Conservation (phyloP, 1,140 invertebrate species). For the Lepidotrigona ventralis region DNA sequence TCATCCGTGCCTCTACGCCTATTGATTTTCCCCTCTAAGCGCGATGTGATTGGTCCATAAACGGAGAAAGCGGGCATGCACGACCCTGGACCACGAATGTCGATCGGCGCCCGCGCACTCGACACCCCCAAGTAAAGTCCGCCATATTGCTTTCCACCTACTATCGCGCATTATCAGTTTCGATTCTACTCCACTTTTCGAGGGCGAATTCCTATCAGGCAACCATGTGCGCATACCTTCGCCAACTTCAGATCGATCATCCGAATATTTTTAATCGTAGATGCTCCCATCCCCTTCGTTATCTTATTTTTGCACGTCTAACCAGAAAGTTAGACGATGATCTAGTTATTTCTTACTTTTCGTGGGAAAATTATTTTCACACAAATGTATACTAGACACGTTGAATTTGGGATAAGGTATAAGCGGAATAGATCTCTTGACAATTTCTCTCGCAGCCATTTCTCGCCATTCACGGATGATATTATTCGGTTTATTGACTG, state of each 20-base stretch:
- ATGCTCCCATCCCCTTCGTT: background rate
- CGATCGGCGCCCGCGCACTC: conserved; percentile 55
- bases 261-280: background rate
- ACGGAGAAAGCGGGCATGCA: conserved; percentile 53
- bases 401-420: background rate
- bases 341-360: background rate
- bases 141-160: conserved; percentile 42
- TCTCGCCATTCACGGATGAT: background rate
- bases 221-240: conserved; percentile 1
- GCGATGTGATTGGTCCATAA: conserved; percentile 70
- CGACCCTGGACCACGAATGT: conserved; percentile 58
- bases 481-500: background rate
- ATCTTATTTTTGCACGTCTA: background rate
- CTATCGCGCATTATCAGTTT: conserved; percentile 32
- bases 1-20: conserved; percentile 71
- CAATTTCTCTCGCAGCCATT: background rate
- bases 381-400: background rate
- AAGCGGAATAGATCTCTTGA: background rate
- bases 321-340: background rate
- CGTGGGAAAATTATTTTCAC: background rate
- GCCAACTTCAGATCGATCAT: conserved; percentile 22
- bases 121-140: background rate
- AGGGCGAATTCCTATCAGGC: conserved; percentile 20
- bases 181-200: conserved; percentile 26
- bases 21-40: conserved; percentile 75